Base-by-base conservation (phyloP, 2,888 invertebrate species). In the Leptopilina drosophilae region DNA sequence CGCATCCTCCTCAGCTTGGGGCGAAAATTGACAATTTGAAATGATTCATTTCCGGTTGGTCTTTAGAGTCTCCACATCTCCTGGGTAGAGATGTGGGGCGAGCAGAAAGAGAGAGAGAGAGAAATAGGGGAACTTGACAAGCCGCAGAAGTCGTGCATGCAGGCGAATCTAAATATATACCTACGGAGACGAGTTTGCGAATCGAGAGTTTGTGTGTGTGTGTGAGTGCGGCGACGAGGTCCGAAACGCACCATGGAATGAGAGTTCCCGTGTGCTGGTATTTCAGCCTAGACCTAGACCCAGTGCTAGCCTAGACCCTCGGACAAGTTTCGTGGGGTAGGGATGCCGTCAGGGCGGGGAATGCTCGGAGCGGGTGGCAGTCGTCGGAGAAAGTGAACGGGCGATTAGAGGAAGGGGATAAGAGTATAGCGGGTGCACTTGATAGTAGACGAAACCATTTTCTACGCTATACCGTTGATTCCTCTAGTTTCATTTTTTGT, bases 231-330 rank as follows among this genome's bases (percentile, higher is more conserved):
- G 42, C 42, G 82, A 79, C 56, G 56, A 26, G 64, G 46, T 77
- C 49, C 64, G 15, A n/a, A 49, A 77, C 77, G 67, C 77, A 77
- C 65, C 53, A 65, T 65, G 76, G 46, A 14, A 65, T 66, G 65
- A 65, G 59, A 67, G 53, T 33, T 64, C 62, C 64, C 56, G 80
- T 80, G 83, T 82, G 80, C 86, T 84, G 83, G 87, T 87, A 87
- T 86, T 87, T 84, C 83, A 88, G 87, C 88, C 91, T 90, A 91
- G 91, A 91, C 91, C 91, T 90, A 90, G 91, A 91, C 91, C 91
- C 86, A 91, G 89, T 81, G 88, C 88, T 90, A 90, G 90, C 89
- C 89, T 90, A 89, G 91, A 90, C 89, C 87, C 49, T 49, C 86
- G 67, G 77, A 73, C 69, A 11, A 12, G 9, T 49, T 49, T 11